Evolutionary conservation across 30 jellyfish, hydroid and myxozoan genomes (phyloP).

Genomic region (Phacellophora camtschatica): DNA sequence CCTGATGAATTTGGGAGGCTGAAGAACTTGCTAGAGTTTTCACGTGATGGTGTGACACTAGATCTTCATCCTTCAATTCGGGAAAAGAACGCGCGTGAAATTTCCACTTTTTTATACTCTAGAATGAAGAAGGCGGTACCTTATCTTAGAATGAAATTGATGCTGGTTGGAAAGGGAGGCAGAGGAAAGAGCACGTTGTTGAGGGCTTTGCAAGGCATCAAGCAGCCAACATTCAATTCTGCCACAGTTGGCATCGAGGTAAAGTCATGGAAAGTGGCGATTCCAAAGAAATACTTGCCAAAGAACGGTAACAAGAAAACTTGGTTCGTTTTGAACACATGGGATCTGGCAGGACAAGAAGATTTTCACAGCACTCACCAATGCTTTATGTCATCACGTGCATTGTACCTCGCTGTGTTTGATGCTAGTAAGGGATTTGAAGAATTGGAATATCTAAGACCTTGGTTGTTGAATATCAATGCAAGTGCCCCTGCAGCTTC

Average conservation of each 20-base stretch:
- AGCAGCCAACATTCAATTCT: constrained; percentile 48
- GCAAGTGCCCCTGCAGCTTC: constrained; percentile 93
- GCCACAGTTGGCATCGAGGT: constrained; percentile 92
- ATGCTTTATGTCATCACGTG: constrained; percentile 78
- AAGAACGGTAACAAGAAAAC: constrained; percentile 42
- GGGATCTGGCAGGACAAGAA: constrained; percentile 98
- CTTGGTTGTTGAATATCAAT: constrained; percentile 92
- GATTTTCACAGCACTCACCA: constrained; percentile 93
- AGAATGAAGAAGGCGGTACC: constrained; percentile 80
- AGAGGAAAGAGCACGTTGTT: constrained; percentile 86
- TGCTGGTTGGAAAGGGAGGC: constrained; percentile 90
- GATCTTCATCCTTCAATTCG: constrained; percentile 61
- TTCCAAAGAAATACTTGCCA: constrained; percentile 48
- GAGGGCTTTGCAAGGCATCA: constrained; percentile 66
- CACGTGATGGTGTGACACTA: constrained; percentile 60
- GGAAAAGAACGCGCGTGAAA: constrained; percentile 66
- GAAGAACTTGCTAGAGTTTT: constrained; percentile 57
- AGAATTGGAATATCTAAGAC: constrained; percentile 82
- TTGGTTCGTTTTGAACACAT: constrained; percentile 53
- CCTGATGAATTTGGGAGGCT: constrained; percentile 88
- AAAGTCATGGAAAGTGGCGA: constrained; percentile 59
- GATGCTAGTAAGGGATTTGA: constrained; percentile 80
- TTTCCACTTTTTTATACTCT: constrained; percentile 67
- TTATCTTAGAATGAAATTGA: constrained; percentile 79
- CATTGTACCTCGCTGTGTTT: constrained; percentile 90